A percentile compares a stretch with the other conserved stretches of the same genome.
Conservation (phyloP, 2,888 invertebrate genomes). For the Eucera pruinosa region DNA sequence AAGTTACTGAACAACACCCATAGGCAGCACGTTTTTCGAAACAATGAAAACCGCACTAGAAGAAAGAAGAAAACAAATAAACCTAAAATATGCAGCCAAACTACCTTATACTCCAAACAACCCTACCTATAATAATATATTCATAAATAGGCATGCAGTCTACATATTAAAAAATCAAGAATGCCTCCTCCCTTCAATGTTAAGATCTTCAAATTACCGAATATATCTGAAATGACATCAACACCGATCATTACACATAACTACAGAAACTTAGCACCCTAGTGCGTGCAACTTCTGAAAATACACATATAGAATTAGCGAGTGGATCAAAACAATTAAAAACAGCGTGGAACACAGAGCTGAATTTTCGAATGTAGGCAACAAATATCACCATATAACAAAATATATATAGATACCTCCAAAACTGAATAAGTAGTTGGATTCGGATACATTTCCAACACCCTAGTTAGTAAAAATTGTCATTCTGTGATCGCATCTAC, state of each 20-base stretch:
- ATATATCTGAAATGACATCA: not conserved
- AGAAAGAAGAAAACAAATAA: not conserved
- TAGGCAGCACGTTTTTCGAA: not conserved
- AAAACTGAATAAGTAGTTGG: slow-evolving; percentile 4
- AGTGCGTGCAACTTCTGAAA: too few relatives aligned
- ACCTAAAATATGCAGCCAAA: not conserved
- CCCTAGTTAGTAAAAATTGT: not conserved
- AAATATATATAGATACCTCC: slow-evolving; percentile 1
- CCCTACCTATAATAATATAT: too few relatives aligned
- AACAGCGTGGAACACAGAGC: not conserved
- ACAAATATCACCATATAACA: not conserved
- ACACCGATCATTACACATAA: not conserved
- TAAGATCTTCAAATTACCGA: too few relatives aligned
- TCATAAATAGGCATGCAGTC: too few relatives aligned
- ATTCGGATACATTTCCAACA: not conserved
- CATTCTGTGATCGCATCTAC: not conserved
- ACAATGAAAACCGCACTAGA: not conserved
- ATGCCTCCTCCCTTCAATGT: too few relatives aligned
- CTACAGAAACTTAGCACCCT: too few relatives aligned
- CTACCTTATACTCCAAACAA: too few relatives aligned
- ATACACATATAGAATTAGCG: too few relatives aligned
- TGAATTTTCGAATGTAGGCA: not conserved
- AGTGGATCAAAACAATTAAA: not conserved
- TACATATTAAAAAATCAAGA: too few relatives aligned
- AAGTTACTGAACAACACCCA: not conserved